phyloP scores from a whole-genome alignment of 1,140 invertebrate species.

The Eciton burchellii region DNA sequence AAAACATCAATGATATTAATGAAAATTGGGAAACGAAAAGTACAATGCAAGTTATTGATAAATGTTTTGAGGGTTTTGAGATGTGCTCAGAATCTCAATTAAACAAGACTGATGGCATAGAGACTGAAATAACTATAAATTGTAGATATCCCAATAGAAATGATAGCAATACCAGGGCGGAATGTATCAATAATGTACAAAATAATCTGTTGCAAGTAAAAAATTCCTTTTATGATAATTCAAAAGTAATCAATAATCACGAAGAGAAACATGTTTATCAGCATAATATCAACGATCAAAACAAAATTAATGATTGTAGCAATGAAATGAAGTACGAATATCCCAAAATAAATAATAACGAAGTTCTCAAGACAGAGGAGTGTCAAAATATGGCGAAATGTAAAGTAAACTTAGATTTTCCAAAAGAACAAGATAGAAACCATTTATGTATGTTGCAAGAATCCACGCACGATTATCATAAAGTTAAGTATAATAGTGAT shows the following conservation, averaged over 20 bases:
- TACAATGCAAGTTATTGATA: slow-evolving; percentile 61
- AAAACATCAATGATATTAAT: slow-evolving; percentile 18
- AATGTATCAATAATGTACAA: slow-evolving; percentile 39
- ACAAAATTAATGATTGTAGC: slow-evolving; percentile 2
- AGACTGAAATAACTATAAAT: slow-evolving; percentile 73
- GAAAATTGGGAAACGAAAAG: slow-evolving; percentile 54
- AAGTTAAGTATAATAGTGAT: slow-evolving; percentile 3
- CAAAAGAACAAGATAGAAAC: slow-evolving; percentile 33
- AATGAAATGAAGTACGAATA: background rate
- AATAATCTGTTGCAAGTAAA: slow-evolving; percentile 49
- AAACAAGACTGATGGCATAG: slow-evolving; percentile 71
- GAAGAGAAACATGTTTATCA: slow-evolving; percentile 51
- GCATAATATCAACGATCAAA: slow-evolving; percentile 28
- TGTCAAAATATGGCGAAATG: slow-evolving; percentile 14
- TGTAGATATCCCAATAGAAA: slow-evolving; percentile 45
- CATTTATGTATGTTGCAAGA: slow-evolving; percentile 27
- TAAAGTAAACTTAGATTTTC: slow-evolving; percentile 36
- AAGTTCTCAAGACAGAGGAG: slow-evolving; percentile 49
- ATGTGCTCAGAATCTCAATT: slow-evolving; percentile 65
- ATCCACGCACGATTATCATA: slow-evolving; percentile 41
- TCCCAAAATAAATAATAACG: slow-evolving; percentile 55
- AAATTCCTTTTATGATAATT: slow-evolving; percentile 58
- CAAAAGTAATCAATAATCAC: slow-evolving; percentile 42
- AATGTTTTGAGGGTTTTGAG: slow-evolving; percentile 68
- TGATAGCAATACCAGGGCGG: slow-evolving; percentile 26